A percentile compares a stretch with the other conserved stretches of the same genome.
Conservation (phyloP, 2,888 invertebrate species). For the Julus scanicus region DNA sequence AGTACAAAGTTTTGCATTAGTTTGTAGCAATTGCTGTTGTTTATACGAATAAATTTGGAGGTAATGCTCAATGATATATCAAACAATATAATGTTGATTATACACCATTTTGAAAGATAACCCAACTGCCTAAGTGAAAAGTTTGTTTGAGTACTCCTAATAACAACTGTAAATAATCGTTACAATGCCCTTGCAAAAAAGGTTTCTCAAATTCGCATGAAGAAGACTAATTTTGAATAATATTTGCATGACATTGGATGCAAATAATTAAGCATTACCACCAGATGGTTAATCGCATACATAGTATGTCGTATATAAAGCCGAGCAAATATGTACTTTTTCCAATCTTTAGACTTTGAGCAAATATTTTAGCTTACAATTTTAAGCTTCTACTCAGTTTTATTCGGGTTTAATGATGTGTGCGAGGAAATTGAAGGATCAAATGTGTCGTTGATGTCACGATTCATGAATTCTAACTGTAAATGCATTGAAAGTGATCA, state of each 20-base stretch:
- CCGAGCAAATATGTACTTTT: neutral
- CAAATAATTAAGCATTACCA: no score
- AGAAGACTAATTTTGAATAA: no score
- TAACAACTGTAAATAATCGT: no score
- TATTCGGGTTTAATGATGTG: neutral
- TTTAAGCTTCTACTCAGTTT: neutral
- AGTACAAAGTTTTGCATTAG: neutral
- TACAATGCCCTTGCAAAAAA: no score
- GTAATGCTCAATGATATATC: neutral
- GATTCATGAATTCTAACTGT: neutral
- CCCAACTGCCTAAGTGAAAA: no score
- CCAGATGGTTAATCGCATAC: no score
- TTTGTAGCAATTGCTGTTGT: neutral
- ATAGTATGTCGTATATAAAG: no score
- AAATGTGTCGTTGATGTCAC: neutral
- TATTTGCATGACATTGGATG: no score
- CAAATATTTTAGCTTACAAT: neutral
- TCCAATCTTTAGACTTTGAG: neutral
- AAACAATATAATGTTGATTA: neutral
- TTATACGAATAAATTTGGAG: neutral
- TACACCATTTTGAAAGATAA: no score
- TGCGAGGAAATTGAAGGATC: neutral
- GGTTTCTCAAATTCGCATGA: no score
- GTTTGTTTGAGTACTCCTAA: no score
- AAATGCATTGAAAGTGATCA: neutral